phyloP scores from a whole-genome alignment of 2,888 invertebrate species.

The Lacanobia oleracea region DNA sequence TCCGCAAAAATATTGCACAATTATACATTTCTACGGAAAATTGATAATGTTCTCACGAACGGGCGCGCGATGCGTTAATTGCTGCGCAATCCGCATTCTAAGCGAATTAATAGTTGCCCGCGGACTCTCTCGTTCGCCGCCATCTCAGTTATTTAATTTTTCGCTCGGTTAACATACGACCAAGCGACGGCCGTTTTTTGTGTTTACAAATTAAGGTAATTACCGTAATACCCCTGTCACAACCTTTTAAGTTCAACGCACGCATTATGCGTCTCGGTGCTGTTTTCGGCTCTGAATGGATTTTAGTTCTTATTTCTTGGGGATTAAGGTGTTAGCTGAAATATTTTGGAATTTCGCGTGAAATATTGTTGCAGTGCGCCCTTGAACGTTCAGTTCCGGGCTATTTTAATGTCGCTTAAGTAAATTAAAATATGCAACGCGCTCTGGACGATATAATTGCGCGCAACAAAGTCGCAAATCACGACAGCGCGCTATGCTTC shows the following conservation, averaged over 20 bases:
- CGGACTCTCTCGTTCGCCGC: constrained; percentile 58
- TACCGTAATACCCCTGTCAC: constrained; percentile 88
- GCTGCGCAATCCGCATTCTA: constrained; percentile 73
- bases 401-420: constrained; percentile 86
- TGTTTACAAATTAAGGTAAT: constrained; percentile 89
- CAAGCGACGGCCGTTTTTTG: constrained; percentile 83
- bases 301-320: constrained; percentile 76
- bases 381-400: constrained; percentile 84
- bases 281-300: constrained; percentile 66
- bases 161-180: constrained; percentile 77
- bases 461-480: constrained; percentile 74
- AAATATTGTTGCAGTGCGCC: constrained; percentile 82
- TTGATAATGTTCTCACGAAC: constrained; percentile 76
- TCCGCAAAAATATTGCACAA: constrained; percentile 70
- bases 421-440: constrained; percentile 81
- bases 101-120: constrained; percentile 68
- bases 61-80: constrained; percentile 72
- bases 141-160: constrained; percentile 79
- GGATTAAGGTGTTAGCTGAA: constrained; percentile 76
- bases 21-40: constrained; percentile 76
- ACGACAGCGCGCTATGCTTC: constrained; percentile 62
- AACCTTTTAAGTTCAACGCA: constrained; percentile 89
- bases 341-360: constrained; percentile 76
- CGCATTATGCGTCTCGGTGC: constrained; percentile 77
- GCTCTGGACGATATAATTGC: constrained; percentile 79